phyloP scores from a whole-genome alignment of 2,797 vertebrate genomes.

The Pangasius djambal region DNA sequence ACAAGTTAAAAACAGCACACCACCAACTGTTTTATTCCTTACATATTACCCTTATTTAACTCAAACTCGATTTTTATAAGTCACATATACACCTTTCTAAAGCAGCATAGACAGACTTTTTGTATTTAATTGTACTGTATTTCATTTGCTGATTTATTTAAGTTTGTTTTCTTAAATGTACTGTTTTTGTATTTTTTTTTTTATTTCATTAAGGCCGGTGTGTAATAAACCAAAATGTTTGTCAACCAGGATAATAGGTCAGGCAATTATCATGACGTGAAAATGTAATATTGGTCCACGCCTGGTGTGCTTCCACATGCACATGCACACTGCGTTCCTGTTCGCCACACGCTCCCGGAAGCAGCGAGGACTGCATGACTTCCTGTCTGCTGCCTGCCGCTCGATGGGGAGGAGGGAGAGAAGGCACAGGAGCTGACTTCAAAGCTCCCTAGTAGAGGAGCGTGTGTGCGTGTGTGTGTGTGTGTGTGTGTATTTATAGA shows the following conservation, averaged over 20 bases:
- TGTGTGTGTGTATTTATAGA: conserved; percentile 54
- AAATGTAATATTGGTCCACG: background rate
- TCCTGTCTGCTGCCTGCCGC: conserved; percentile 48
- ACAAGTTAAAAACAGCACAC: background rate
- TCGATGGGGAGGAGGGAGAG: conserved; percentile 26
- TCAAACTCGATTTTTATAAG: background rate
- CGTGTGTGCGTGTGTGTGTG: conserved; percentile 32
- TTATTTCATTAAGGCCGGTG: background rate
- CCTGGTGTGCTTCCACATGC: conserved; percentile 4
- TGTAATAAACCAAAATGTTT: background rate
- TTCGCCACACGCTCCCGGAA: conserved; percentile 37
- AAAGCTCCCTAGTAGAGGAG: conserved; percentile 50
- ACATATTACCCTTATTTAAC: background rate
- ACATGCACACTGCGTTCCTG: conserved; percentile 6
- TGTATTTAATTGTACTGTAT: background rate
- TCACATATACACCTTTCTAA: background rate
- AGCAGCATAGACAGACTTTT: background rate
- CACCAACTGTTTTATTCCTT: background rate
- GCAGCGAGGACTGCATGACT: conserved; percentile 44
- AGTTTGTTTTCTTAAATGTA: background rate
- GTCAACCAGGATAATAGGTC: background rate
- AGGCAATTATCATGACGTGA: background rate
- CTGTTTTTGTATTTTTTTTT: background rate
- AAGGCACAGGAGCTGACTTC: conserved; percentile 50
- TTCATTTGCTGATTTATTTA: background rate